Evolutionary conservation across 2,888 invertebrate species (phyloP), one percentile per base, ranked within the genome.

Genomic region (Parnassius orleans): DNA sequence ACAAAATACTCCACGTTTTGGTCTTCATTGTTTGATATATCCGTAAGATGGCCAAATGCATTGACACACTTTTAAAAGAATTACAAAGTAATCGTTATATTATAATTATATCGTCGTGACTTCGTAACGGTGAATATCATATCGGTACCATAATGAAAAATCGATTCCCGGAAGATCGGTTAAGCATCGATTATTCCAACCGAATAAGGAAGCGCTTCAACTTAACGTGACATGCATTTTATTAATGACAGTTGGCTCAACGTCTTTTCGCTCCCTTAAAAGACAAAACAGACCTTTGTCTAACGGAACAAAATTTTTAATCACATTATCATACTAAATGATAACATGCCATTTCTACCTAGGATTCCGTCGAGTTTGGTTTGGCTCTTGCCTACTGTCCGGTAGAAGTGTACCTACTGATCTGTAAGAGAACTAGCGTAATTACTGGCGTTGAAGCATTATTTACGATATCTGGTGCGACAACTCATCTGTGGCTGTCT

Each of bases 21-120:
- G 7, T n/a, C 3, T 46, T 46, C 46, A 46, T 46, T 46, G 46
- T 46, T 46, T 5, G 46, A 46, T 46, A 48, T 14, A 48, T 54
- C 50, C 50, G 50, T 60, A 50, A 54, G 41, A 14, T 14, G 43
- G 50, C 60, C 42, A 24, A 51, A 15, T 55, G 54, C 11, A 51
- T n/a, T 54, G 55, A 43, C 61, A 51, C 12, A 52, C 51, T 56
- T 61, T 55, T 52, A 52, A 61, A 61, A 57, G 41, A 5, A 59
- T 43, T 19, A 61, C 52, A 61, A 46, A 53, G 43, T 15, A 19
- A 44, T 62, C 62, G 62, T 61, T 60, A 43, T 55, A 51, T 62
- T 62, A 57, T 62, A 62, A 62, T 62, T 57, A 62, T 53, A 53
- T 15, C 57, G 53, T 62, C 61, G 61, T 57, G 61, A 61, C 57